These are phyloP conservation scores for Rostratula benghalensis DNA, from an alignment of 2,113 vertebrate genomes.

Conservation along the genomic window DNA sequence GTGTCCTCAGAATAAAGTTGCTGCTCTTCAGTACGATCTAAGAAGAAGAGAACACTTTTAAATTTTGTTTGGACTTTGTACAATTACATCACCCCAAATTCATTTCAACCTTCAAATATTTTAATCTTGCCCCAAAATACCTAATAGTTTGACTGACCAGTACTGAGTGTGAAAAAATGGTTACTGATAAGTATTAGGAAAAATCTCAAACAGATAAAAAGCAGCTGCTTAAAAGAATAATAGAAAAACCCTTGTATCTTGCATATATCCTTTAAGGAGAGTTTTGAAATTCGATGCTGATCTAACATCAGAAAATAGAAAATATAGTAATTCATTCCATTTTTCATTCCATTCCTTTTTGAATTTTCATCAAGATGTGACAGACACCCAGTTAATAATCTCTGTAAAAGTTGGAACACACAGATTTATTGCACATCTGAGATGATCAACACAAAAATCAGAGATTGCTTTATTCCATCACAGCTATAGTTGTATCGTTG, in stretches of 20 bases:
- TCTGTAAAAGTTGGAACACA: neutral
- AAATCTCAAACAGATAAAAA: neutral
- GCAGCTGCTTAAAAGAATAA: neutral
- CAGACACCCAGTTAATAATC: neutral
- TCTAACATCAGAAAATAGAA: neutral
- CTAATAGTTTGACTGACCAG: neutral
- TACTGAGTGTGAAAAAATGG: neutral
- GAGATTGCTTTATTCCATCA: neutral
- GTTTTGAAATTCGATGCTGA: neutral
- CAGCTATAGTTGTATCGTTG: neutral
- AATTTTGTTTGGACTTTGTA: constrained; percentile 6
- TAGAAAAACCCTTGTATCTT: neutral
- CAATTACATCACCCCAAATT: neutral
- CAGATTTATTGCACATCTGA: neutral
- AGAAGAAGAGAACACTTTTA: neutral
- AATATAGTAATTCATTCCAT: neutral
- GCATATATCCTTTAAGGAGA: neutral
- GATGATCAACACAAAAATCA: neutral
- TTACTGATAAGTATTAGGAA: neutral
- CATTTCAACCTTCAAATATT: neutral
- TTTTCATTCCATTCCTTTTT: too few species aligned
- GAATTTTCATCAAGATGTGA: neutral
- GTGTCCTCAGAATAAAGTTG: neutral
- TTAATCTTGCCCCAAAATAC: neutral
- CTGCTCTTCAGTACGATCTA: neutral